These are phyloP conservation scores for Theristicus caerulescens DNA, from an alignment of 2,113 vertebrate species.

Conservation along the genomic window DNA sequence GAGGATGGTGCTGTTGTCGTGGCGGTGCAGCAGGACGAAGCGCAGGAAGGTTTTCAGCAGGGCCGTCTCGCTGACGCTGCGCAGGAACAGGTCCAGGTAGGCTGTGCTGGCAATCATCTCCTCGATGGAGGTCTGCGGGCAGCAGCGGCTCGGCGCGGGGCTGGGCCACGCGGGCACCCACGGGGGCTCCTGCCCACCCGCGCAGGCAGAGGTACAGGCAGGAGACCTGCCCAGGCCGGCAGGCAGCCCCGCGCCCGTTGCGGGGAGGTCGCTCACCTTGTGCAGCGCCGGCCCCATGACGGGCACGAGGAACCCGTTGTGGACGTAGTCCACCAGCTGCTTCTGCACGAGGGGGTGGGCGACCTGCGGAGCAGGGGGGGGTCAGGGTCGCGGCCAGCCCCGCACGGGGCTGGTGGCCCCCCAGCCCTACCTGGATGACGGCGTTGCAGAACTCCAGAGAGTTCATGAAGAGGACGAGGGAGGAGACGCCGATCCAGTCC, in stretches of 20 bases:
- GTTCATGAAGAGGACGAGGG: conserved; percentile 95
- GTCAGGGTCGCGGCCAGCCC: background rate
- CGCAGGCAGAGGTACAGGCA: rapidly evolving
- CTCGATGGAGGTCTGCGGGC: conserved; percentile 86
- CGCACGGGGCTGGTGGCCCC: rapidly evolving
- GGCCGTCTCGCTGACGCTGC: conserved; percentile 87
- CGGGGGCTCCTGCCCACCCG: rapidly evolving
- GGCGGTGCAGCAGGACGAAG: conserved; percentile 91
- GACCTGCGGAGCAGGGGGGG: conserved; percentile 62
- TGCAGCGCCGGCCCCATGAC: conserved; percentile 95
- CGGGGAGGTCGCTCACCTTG: conserved; percentile 78
- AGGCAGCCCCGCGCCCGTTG: background rate
- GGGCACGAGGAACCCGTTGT: conserved; percentile 94
- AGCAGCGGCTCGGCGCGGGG: background rate
- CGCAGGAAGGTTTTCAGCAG: conserved; percentile 94
- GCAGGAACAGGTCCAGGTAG: conserved; percentile 96
- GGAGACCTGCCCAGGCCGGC: background rate
- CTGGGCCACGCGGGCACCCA: background rate
- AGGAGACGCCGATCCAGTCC: conserved; percentile 92
- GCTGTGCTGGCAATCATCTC: conserved; percentile 97
- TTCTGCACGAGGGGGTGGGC: conserved; percentile 90
- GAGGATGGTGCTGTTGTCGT: conserved; percentile 91
- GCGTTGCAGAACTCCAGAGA: conserved; percentile 97
- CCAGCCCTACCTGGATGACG: conserved; percentile 83
- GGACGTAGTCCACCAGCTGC: conserved; percentile 94